These are phyloP conservation scores for Phthorimaea operculella DNA, from an alignment of 1,140 invertebrate genomes.

Conservation along the genomic window DNA sequence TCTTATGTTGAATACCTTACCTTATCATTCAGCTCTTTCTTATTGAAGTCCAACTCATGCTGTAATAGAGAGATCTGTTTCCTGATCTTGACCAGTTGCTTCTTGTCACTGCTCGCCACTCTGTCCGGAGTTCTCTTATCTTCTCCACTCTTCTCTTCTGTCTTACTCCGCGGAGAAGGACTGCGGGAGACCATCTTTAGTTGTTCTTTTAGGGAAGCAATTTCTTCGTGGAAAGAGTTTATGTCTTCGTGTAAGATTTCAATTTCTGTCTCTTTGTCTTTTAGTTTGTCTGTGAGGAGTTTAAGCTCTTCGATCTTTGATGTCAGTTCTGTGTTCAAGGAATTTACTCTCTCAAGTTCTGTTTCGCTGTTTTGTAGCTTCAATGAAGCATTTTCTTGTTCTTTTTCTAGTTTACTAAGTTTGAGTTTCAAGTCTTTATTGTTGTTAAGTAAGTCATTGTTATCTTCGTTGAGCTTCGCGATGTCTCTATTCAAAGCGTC, in stretches of 20 bases:
- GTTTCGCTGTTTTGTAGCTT: constrained; percentile 50
- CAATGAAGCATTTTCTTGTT: constrained; percentile 60
- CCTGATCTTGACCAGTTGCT: constrained; percentile 52
- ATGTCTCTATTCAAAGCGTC: constrained; percentile 54
- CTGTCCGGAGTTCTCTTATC: constrained; percentile 28
- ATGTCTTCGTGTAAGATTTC: constrained; percentile 65
- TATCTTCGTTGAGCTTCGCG: constrained; percentile 47
- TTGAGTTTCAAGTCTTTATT: constrained; percentile 55
- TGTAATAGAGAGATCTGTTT: constrained; percentile 70
- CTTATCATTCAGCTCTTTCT: constrained; percentile 63
- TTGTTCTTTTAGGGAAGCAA: constrained; percentile 51
- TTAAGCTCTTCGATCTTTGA: constrained; percentile 56
- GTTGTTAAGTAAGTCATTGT: constrained; percentile 43
- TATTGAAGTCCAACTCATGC: constrained; percentile 67
- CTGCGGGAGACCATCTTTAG: constrained; percentile 51
- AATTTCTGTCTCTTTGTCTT: constrained; percentile 64
- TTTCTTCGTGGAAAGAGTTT: constrained; percentile 59
- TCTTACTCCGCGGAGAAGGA: constrained; percentile 53
- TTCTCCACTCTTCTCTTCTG: constrained; percentile 40
- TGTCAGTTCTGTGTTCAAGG: constrained; percentile 43
- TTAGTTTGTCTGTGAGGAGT: constrained; percentile 45
- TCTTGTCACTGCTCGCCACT: constrained; percentile 40
- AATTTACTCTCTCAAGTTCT: constrained; percentile 45
- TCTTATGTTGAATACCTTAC: constrained; percentile 22
- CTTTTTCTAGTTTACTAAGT: constrained; percentile 60